Base-by-base conservation (phyloP, 2,113 vertebrate genomes). In the Scartelaos histophorus region DNA sequence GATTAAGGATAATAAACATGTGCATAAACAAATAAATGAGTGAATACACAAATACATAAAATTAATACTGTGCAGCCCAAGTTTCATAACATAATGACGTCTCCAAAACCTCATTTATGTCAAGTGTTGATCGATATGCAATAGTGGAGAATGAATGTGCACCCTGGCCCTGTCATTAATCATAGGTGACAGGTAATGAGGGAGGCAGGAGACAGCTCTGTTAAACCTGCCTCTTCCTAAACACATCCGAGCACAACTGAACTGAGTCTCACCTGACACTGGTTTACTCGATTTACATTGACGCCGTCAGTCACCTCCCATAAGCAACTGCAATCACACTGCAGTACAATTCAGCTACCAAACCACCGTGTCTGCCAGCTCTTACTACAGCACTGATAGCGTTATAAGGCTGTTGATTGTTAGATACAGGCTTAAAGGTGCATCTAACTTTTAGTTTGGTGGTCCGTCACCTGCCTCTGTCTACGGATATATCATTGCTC, bases 131-230 rank as follows among this genome's bases (percentile, higher is more conserved):
- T 13, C 5, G 46, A 49, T 38, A 49, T 13, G 19, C 75, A 60
- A 22, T 69, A 67, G 66, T 19, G 43, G 62, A 22, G 67, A 74
- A 79, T 73, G 47, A 76, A 65, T 78, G 75, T 2, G 25, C 66
- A 56, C 38, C 21, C 66, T 67, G 51, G 66, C 49, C 15, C 19
- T 49, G 58, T 61, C 75, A 67, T 82, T 78, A 78, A 84, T 84
- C 74, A 78, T 17, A 80, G 35, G 38, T 4, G 79, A 73, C 74
- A 62, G 49, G 51, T 15, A 66, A 35, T 38, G 69, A 57, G 47
- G 67, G 53, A 69, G n/a, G 43, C 56, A 17, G 67, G 10, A 66
- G 53, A 71, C 73, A 57, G 67, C 76, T 79, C 67, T 72, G 70
- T 85, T 75, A 72, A 58, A 46, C 45, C 62, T 54, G 56, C 7